Base-by-base conservation (phyloP, 35 echinoderm and acorn worm species). In the Chiridota heheva region DNA sequence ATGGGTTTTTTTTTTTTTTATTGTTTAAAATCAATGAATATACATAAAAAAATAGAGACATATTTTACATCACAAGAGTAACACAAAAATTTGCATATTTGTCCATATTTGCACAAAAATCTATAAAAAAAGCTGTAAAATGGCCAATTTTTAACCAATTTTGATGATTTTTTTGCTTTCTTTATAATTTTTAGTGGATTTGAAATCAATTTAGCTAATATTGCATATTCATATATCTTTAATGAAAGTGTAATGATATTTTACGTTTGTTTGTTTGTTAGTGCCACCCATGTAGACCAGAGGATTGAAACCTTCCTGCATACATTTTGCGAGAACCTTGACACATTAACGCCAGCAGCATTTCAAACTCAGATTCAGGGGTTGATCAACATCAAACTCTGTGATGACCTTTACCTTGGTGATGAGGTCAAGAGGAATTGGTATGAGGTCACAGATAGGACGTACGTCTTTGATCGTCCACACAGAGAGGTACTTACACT, bases 401-500 rank as follows among this genome's bases (percentile, higher is more conserved):
- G 87, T 58, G 88, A 47, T 3, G 93, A 96, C 57, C 46, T 82
- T 3, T 60, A 85, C n/a, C 79, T 96, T 0, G 77, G 58, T 12
- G 93, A 96, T 27, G 93, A 96, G 70, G 88, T 89, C 36, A 85
- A 83, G 59, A 82, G 83, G 29, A 96, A 96, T 48, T 96, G 93
- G 93, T 62, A 67, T 62, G 89, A 90, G 33, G 71, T 96, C 47
- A 40, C 73, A 24, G 60, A 82, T 20, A 77, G 82, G 30, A 82
- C 83, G 2, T 96, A 96, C 47, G 36, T 89, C 22, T 96, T 91
- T 65, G 93, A 96, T 39, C 70, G 88, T 53, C 66, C 87, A 0
- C 51, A 87, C 17, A 85, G 57, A 66, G 82, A 91, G 86, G 93
- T 87, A 22, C 36, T 69, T 43, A 16, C 2, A 61, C 18, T 36